Base-by-base conservation (phyloP, 2,888 invertebrate genomes). In the Meiosimyza decipiens region DNA sequence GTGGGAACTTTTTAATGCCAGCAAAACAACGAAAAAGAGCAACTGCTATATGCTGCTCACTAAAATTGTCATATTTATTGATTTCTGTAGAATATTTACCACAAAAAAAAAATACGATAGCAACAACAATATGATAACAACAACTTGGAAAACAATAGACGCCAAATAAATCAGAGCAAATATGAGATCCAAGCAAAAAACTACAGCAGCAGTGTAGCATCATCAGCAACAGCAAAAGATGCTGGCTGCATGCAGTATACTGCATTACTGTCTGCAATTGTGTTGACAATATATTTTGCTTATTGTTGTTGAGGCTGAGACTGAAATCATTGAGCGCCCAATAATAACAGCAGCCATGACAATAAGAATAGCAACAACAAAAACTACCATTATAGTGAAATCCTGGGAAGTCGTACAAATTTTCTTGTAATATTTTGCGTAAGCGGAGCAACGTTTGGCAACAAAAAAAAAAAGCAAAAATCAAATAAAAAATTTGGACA, bases 151-250 rank as follows among this genome's bases (percentile, higher is more conserved):
- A 79, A 77, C 78, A 79, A 77, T 77, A 77, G 79, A 79, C 79
- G 80, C 79, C 78, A 78, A 78, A 77, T 79, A 79, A 79, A 79
- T 79, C 79, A 79, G 79, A 79, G 79, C 79, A 79, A 79, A 79
- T 79, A 79, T 79, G 79, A 79, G 77, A 73, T 69, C 40, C 64
- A 11, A 22, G n/a, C 50, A 15, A 49, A 63, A n/a, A 22, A 18
- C 51, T 18, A 16, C 51, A 51, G 64, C 33, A n/a, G n/a, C 22
- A n/a, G n/a, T 22, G 33, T 33, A 22, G 15, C 22, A 15, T 16
- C 49, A 22, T 11, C 16, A 18, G 64, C 15, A 40, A 40, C 40
- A 40, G 40, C 40, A 9, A 40, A 40, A 40, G 40, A 40, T 40
- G 40, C 40, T 40, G 40, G 9, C 40, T 40, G 40, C 40, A 40